Base-by-base conservation (phyloP, 2,113 vertebrate genomes). In the Mesitornis unicolor region DNA sequence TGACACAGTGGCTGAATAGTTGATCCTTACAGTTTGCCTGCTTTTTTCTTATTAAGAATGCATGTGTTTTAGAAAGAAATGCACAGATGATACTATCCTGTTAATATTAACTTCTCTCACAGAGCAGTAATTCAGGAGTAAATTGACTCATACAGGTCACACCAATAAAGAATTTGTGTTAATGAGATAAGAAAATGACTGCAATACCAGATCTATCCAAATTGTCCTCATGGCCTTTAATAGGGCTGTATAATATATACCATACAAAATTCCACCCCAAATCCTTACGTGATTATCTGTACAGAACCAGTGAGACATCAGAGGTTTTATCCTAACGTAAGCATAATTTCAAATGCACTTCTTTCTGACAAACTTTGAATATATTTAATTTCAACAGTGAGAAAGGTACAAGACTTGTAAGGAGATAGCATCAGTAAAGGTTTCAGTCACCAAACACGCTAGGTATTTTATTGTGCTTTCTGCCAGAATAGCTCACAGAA, bases 101-200 rank as follows among this genome's bases (percentile, higher is more conserved):
- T 93, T 92, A 90, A 84, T 77, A 95, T 85, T 80, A 91, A 86
- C 68, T 69, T 78, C 33, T 84, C 29, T 87, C 51, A 84, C 40
- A 88, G 71, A 89, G 36, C 22, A 53, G 59, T 67, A 53, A 77
- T 88, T 86, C 64, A 81, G 35, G 59, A 77, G 57, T 67, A 87
- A 48, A 9, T 70, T 84, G 28, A 79, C 26, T 65, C 54, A 64
- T 76, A 36, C 4, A 19, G 17, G 11, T 89, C 60, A 87, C 77
- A 67, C 47, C 59, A 78, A 40, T 45, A 40, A 86, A 43, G 21
- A 57, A 78, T 69, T 88, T 43, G 6, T n/a, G 63, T 68, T 64
- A 86, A 26, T 40, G 24, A 93, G 91, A 69, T 61, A 84, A 81
- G 68, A 74, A 92, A 87, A 70, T 70, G 9, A 60, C 13, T 2